A percentile compares a stretch with the other conserved stretches of the same genome.
Evolutionary conservation across 92 coral and sea anemone genomes (phyloP).

Genomic region (Epizoanthus rinbou): DNA sequence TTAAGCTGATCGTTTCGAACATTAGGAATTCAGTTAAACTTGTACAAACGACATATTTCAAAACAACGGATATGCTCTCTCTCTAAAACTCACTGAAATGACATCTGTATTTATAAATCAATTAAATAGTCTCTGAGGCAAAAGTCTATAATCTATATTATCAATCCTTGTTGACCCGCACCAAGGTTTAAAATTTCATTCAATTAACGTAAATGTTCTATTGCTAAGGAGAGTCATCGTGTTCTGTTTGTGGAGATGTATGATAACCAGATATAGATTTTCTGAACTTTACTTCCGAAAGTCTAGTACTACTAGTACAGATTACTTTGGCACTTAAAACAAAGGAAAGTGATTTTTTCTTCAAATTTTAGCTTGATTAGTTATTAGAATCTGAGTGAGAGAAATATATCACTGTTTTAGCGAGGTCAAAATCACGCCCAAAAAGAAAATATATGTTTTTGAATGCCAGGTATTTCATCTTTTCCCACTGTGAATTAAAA

Average conservation of each 20-base stretch:
- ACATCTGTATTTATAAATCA: too few relatives aligned
- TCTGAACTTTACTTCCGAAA: background rate
- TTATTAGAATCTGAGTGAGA: background rate
- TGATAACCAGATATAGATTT: background rate
- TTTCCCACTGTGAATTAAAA: constrained; percentile 4
- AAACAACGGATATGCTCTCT: constrained; percentile 12
- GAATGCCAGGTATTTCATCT: background rate
- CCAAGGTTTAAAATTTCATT: too few relatives aligned
- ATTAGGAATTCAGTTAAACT: background rate
- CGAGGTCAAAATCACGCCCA: background rate
- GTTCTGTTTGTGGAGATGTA: background rate
- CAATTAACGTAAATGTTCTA: too few relatives aligned
- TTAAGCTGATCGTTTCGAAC: too few relatives aligned
- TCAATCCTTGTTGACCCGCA: too few relatives aligned
- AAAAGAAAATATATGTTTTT: background rate
- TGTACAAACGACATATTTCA: background rate
- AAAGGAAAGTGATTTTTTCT: background rate
- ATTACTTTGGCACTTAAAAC: background rate
- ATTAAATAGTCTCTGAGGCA: too few relatives aligned
- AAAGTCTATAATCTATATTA: too few relatives aligned
- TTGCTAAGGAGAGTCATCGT: too few relatives aligned
- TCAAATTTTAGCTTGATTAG: background rate
- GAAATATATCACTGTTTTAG: background rate
- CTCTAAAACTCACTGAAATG: background rate
- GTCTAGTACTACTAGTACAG: background rate